These are phyloP conservation scores for Aplochiton taeniatus DNA, from an alignment of 2,797 vertebrate genomes.

Conservation along the genomic window DNA sequence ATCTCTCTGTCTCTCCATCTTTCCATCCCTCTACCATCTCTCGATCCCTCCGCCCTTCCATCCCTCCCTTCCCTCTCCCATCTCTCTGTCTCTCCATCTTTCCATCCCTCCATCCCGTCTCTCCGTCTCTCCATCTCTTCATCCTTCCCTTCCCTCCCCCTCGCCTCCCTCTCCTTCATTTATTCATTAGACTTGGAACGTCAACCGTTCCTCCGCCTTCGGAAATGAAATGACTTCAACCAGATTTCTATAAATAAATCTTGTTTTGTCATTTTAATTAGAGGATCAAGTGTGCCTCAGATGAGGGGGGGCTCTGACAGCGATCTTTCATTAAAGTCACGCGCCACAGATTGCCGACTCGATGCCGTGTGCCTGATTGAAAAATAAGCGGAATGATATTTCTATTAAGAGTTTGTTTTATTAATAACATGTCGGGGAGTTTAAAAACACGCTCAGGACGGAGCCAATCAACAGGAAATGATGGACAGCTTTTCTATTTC, in stretches of 20 bases:
- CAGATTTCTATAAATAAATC: constrained; percentile 80
- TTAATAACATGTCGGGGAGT: constrained; percentile 81
- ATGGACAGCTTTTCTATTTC: constrained; percentile 69
- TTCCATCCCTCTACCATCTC: constrained; percentile 50
- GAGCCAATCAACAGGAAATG: constrained; percentile 71
- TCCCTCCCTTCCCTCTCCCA: too few relatives aligned
- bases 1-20: too few relatives aligned
- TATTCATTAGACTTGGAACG: constrained; percentile 43
- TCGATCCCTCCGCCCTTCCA: constrained; percentile 52
- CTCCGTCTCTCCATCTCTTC: too few relatives aligned
- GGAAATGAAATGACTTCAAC: constrained; percentile 72
- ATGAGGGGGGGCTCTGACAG: constrained; percentile 73
- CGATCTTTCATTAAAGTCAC: constrained; percentile 86
- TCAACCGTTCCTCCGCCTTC: constrained; percentile 1
- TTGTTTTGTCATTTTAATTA: constrained; percentile 84
- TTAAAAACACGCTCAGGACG: constrained; percentile 75
- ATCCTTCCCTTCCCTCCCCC: constrained; percentile 42
- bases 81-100: too few relatives aligned
- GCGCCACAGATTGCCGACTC: constrained; percentile 73
- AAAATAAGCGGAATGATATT: constrained; percentile 85
- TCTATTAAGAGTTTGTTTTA: constrained; percentile 84
- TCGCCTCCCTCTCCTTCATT: too few relatives aligned
- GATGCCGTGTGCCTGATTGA: constrained; percentile 77
- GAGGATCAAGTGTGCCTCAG: constrained; percentile 76
- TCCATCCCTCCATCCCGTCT: too few relatives aligned